phyloP scores from a whole-genome alignment of 2,797 vertebrate species.

The Megaceryle alcyon region DNA sequence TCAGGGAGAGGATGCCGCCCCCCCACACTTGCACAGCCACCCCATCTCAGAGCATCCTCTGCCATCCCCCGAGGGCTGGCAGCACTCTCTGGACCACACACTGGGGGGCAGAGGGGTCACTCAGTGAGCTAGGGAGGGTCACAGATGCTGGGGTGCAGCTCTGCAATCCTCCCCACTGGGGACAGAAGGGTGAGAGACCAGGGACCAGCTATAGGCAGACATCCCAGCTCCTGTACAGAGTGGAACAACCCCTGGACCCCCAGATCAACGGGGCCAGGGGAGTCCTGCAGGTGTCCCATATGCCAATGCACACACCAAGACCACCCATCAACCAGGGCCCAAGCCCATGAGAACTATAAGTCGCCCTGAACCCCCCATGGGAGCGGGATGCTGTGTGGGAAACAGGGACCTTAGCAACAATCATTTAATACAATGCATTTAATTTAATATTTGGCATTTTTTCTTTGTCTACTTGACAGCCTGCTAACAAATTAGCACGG shows the following conservation, averaged over 20 bases:
- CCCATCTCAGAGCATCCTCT: neutral
- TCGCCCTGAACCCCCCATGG: accelerated
- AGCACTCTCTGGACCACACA: accelerated
- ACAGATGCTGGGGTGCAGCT: neutral
- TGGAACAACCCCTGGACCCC: accelerated
- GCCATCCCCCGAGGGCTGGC: neutral
- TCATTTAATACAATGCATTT: neutral
- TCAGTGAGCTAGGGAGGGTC: accelerated
- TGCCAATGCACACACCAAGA: neutral
- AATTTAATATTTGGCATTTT: slow-evolving; percentile 47
- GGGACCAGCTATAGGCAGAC: neutral
- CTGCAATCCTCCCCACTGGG: neutral
- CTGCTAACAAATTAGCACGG: slow-evolving; percentile 57
- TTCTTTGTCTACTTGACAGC: slow-evolving; percentile 43
- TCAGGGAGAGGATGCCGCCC: neutral
- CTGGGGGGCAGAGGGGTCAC: neutral
- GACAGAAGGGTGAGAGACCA: neutral
- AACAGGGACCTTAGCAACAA: accelerated
- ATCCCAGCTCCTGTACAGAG: neutral
- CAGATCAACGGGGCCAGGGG: accelerated
- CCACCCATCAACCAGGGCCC: accelerated
- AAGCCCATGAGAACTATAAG: neutral
- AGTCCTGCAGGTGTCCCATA: neutral
- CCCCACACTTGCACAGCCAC: accelerated
- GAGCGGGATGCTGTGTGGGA: neutral